A percentile compares a stretch with the other conserved stretches of the same genome.
Evolutionary conservation across 2,888 invertebrate species (phyloP).

Genomic region (Lycocerus yunnanus): DNA sequence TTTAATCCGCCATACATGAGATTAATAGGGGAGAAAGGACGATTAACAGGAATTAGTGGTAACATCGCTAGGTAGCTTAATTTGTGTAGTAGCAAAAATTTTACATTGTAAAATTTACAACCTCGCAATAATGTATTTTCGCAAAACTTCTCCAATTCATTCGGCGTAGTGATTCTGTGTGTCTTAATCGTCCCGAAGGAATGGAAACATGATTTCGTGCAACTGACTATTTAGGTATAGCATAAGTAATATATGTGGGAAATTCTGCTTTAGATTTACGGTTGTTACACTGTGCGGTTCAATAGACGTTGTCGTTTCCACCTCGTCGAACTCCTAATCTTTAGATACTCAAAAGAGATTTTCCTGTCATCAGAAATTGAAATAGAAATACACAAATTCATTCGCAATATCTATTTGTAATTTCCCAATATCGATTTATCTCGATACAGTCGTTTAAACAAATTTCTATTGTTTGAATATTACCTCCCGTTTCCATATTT

Average conservation of each 20-base stretch:
- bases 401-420: neutral
- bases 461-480: too few species aligned
- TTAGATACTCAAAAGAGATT: constrained; percentile 16
- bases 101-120: neutral
- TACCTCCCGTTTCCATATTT: neutral
- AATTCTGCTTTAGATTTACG: constrained; percentile 15
- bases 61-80: constrained; percentile 12
- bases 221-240: neutral
- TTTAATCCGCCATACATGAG: constrained; percentile 33
- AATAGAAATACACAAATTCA: constrained; percentile 7
- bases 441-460: neutral
- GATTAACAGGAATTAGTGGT: constrained; percentile 34
- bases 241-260: constrained; percentile 13
- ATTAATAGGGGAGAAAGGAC: constrained; percentile 34
- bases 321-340: constrained; percentile 14
- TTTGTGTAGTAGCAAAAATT: constrained; percentile 2
- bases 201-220: neutral
- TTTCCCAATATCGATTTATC: neutral
- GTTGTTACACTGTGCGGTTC: constrained; percentile 16
- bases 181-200: neutral
- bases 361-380: neutral
- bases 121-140: neutral
- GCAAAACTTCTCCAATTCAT: neutral
- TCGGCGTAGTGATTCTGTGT: neutral
- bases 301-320: constrained; percentile 17